Base-by-base conservation (phyloP, 2,888 invertebrate species). In the Microdon myrmicae region DNA sequence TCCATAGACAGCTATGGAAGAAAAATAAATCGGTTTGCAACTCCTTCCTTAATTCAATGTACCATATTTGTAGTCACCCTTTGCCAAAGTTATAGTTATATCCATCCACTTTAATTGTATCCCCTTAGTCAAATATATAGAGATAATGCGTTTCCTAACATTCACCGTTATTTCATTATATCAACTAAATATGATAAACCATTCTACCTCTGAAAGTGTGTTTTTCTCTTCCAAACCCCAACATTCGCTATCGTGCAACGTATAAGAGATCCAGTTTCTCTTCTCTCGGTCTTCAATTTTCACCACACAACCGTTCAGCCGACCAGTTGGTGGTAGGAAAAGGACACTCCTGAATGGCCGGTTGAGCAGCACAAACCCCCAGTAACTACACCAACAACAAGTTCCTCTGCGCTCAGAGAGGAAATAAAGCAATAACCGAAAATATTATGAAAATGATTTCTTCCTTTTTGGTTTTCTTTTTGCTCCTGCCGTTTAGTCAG, bases 401-500 rank as follows among this genome's bases (percentile, higher is more conserved):
- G n/a, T 28, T 6, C 12, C 32, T 32, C 13, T 6, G 13, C 23
- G 17, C 31, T 37, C 20, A 23, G 37, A 47, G 53, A 58, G 51
- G 58, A 64, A 58, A 58, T 53, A 64, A 58, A 56, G 61, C 49
- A 58, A 58, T 64, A 61, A 64, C 64, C 51, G 43, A 64, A n/a
- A 53, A 53, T 64, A 64, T 64, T 56, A 64, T 58, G 64, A 58
- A 64, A 64, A 58, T 64, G 56, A 64, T 64, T 22, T 55, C 38
- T 49, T 41, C 37, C 32, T 55, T 44, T 61, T 56, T 51, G 56
- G 64, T 71, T 71, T 71, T 68, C 66, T 70, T 66, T 69, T 59
- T 51, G 23, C 37, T 38, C 26, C 25, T 41, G 51, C 68, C 51
- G 41, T 58, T 56, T 67, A 35, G 19, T 55, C 54, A 58, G 47